Base-by-base conservation (phyloP, 2,888 invertebrate species). In the Orthosia cruda region DNA sequence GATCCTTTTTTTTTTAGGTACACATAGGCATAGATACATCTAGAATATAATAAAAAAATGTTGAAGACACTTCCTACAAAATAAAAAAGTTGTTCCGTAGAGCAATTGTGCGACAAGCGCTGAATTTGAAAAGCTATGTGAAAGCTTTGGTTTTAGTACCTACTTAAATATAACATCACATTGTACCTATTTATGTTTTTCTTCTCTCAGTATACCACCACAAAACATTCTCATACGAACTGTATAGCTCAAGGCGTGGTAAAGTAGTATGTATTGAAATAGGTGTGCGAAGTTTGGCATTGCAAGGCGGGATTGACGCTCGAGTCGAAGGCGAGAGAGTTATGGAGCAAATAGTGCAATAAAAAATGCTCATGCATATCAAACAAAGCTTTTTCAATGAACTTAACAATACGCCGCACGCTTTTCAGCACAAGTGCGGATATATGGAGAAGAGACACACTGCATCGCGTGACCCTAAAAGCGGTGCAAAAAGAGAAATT, bases 101-200 rank as follows among this genome's bases (percentile, higher is more conserved):
- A 68, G 67, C 23, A 63, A 76, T 50, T 59, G 40, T 32, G 57
- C 57, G 72, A 62, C 77, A 45, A 23, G 61, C 55, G 52, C 52
- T 66, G 77, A 73, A 77, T 78, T 78, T 77, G 47, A 57, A 78
- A 77, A 73, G 55, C 78, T 71, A 77, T 77, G 52, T 73, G 65
- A 47, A 47, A 52, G 65, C 52, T 52, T 66, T 66, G 55, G 50
- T 77, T 66, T 62, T 55, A 66, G 32, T 77, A 50, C 18, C 55
- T 57, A 73, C 49, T 55, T 57, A 64, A 18, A 66, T 65, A 23
- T 23, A 65, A 59, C n/a, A 49, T 50, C 55, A 55, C n/a, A 55
- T 26, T 61, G 49, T 74, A 9, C 40, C 40, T 7, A 20, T 16
- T 20, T 54, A 47, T 32, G 16, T 3, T 32, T 18, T 70, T 50